Evolutionary conservation across 2,797 vertebrate species (phyloP), one percentile per base, ranked within the genome.

Genomic region (Eurystomus glaucurus): DNA sequence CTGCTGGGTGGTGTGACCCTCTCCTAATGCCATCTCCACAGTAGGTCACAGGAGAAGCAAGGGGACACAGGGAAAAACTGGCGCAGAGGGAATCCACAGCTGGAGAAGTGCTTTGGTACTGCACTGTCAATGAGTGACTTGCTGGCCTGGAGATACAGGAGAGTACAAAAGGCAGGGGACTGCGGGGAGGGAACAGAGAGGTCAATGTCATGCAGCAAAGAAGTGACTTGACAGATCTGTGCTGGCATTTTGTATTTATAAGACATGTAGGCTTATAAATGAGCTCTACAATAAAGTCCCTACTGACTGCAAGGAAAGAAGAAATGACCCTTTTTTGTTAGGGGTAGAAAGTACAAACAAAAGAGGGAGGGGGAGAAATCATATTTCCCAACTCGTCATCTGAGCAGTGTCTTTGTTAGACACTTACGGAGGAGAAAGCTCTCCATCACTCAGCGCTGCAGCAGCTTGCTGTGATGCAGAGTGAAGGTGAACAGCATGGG

Each of bases 181-280:
- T 69, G 8, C 5, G 4, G 20, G 23, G 17, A 83, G 39, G 14
- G 43, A 93, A 29, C n/a, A 85, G 82, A 68, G 39, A 48, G 41
- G 35, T 57, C 29, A 68, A 50, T 83, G 72, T 74, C 76, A 57
- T 14, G 25, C n/a, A 68, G 48, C 25, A 48, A 60, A 48, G 88
- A 90, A 83, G 71, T 94, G 64, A 46, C 45, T 83, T 94, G 90
- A 80, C 76, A 90, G 92, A 64, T 80, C 69, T 70, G 28, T 18
- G 10, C 55, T 74, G 60, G 31, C 35, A 23, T 86, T 95, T 76
- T 90, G 29, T 58, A 76, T 96, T 97, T 97, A 79, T 65, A 85
- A 93, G 50, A 48, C 17, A n/a, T 58, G 57, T 48, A 69, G 45
- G 84, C 74, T 43, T 43, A 43, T 43, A 91, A 35, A 91, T 90